Evolutionary conservation across 2,888 invertebrate genomes (phyloP), one percentile per base, ranked within the genome.

Genomic region (Lordiphosa andalusiaca): DNA sequence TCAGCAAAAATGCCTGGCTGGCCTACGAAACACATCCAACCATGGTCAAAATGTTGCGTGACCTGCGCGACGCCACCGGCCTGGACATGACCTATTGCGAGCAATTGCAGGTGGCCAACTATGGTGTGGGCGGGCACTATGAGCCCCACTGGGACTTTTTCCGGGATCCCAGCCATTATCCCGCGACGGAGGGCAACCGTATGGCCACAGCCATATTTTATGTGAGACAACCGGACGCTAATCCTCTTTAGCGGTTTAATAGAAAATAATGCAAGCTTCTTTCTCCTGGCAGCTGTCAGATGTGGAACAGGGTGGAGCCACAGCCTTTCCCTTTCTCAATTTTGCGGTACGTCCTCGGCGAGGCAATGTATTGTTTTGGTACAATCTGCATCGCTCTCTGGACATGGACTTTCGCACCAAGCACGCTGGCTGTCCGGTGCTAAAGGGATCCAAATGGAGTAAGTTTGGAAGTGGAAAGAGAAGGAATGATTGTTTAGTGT

Each of bases 391-490:
- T 89, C 93, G 94, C n/a, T 96, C 94, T 73, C 97, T 98, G 3
- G 96, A 97, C 80, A 97, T 97, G 9, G 96, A 99, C 91, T 92
- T 93, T 77, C 92, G 94, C 71, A 98, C 98, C 2, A 91, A 97
- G 66, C 99, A 99, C 90, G 98, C 98, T 4, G 98, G 98, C 47
- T 99, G 98, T 90, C 98, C 98, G 0, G 98, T 99, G 16, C 92
- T 99, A 13, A 93, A 96, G 6, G 98, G 98, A 47, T 95, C 95
- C 40, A 99, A 99, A 91, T 98, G 98, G 98, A 98, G 97, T 96
- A 66, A 85, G 87, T 85, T 56, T 6, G 30, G 0, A 9, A 9
- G 30, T 30, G n/a, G n/a, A 30, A 9, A 10, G 9, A 30, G 9
- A 30, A 10, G 30, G 9, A 2, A 9, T 9, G 0, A 30, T 25